Percentiles rank a stretch among this genome's conserved stretches.
Evolutionary conservation across 2,797 vertebrate genomes (phyloP).

Genomic region (Arctocebus calabarensis): DNA sequence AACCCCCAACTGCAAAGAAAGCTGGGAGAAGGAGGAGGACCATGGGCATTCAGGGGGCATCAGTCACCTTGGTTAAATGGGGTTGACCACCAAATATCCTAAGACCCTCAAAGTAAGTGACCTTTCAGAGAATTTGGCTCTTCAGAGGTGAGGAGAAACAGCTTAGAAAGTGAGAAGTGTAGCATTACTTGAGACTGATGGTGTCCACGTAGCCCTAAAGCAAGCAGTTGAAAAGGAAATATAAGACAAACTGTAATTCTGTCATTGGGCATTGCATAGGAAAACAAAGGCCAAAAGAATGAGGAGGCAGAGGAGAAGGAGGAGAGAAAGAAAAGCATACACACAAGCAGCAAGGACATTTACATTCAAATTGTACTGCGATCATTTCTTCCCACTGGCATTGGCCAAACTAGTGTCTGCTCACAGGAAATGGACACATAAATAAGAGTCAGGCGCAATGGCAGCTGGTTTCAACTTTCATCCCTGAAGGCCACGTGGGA

Average conservation of each 20-base stretch:
- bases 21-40: not conserved
- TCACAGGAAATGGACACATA: not conserved
- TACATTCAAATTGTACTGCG: not conserved
- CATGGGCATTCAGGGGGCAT: fast-evolving
- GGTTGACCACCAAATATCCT: fast-evolving
- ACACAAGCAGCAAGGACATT: not conserved
- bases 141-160: not conserved
- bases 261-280: no score
- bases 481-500: not conserved
- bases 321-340: not conserved
- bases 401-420: not conserved
- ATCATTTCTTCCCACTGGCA: no score
- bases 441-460: not conserved
- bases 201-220: fast-evolving
- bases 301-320: not conserved
- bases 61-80: not conserved
- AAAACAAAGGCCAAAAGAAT: not conserved
- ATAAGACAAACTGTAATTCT: not conserved
- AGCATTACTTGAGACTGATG: no score
- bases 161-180: not conserved
- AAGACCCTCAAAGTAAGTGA: not conserved
- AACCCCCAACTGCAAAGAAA: not conserved
- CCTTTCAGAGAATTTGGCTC: not conserved
- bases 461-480: not conserved
- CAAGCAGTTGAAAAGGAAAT: not conserved